Evolutionary conservation across 2,113 vertebrate genomes (phyloP), one percentile per base, ranked within the genome.

Genomic region (Pao palembangensis): DNA sequence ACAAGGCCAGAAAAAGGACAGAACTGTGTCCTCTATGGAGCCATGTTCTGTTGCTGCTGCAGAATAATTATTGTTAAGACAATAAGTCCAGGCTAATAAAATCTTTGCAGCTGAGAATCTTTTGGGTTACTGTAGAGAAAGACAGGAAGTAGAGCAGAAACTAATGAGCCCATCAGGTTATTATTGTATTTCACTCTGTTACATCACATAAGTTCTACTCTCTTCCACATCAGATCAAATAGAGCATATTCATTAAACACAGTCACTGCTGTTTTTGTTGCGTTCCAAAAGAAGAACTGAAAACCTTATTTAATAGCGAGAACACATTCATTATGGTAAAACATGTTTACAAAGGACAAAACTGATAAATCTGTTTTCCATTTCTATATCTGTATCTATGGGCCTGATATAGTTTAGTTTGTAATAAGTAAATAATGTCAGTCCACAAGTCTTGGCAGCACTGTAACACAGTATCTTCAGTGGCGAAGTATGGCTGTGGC

Each of bases 171-270:
- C 81, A 79, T 88, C 80, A 83, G 72, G 75, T 85, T 86, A 80
- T 84, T 85, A 79, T 81, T 79, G 70, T 75, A 66, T 89, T 89
- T 85, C 88, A 81, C 76, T 47, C 69, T 66, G 73, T 88, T 88
- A 83, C 86, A 88, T 88, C 88, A 88, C 71, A 69, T 65, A 64
- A 34, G 78, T 20, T 6, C 70, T 59, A 65, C 59, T 66, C 74
- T 82, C 62, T 73, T 53, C 72, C 76, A 76, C 81, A 75, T 68
- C 57, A 56, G 60, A 84, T 67, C 77, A 66, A 76, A 82, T 75
- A 52, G 67, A 73, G 55, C 28, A 67, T 64, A 74, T 84, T 86
- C 73, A 83, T 64, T 55, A 63, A 65, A 62, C 55, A 67, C 55
- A 66, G 61, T 81, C 61, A 51, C 48, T 67, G 51, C 47, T 67